These are phyloP conservation scores for Cyclophora albipunctata DNA, from an alignment of 2,888 invertebrate genomes.

Conservation along the genomic window DNA sequence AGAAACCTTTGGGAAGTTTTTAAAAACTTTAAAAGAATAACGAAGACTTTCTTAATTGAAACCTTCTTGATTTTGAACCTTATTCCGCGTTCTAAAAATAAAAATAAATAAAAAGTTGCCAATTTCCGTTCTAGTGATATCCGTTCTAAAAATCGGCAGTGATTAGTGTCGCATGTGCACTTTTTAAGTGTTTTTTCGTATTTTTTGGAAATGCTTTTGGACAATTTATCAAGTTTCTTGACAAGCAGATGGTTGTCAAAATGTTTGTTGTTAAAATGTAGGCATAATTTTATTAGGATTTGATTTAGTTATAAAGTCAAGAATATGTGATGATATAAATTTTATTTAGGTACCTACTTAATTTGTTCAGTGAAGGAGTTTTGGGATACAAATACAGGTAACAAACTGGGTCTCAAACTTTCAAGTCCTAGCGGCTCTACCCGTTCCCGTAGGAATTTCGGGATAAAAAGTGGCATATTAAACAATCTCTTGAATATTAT, in stretches of 20 bases:
- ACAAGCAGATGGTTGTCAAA: slow-evolving; percentile 52
- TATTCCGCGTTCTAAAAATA: slow-evolving; percentile 12
- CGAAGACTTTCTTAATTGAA: neutral
- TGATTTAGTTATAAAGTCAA: no score
- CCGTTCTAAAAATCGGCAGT: slow-evolving; percentile 69
- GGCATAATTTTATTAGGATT: no score
- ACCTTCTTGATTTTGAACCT: slow-evolving; percentile 8
- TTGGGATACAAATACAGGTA: no score
- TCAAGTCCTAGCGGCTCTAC: no score
- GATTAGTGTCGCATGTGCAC: slow-evolving; percentile 62
- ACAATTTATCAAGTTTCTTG: slow-evolving; percentile 55
- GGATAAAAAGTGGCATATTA: no score
- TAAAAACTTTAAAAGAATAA: neutral
- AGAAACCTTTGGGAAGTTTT: slow-evolving; percentile 12
- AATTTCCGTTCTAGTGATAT: slow-evolving; percentile 67
- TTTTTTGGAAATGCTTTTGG: slow-evolving; percentile 42
- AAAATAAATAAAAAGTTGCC: slow-evolving; percentile 58
- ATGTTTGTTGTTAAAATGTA: no score
- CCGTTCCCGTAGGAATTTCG: no score
- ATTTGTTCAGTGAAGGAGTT: no score
- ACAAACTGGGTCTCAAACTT: no score
- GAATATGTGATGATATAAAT: no score
- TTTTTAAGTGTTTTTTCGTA: slow-evolving; percentile 56
- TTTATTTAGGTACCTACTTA: no score
- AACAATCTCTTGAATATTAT: no score